Conservation (phyloP, 2,797 vertebrate species). For the Clarias platycephalus region DNA sequence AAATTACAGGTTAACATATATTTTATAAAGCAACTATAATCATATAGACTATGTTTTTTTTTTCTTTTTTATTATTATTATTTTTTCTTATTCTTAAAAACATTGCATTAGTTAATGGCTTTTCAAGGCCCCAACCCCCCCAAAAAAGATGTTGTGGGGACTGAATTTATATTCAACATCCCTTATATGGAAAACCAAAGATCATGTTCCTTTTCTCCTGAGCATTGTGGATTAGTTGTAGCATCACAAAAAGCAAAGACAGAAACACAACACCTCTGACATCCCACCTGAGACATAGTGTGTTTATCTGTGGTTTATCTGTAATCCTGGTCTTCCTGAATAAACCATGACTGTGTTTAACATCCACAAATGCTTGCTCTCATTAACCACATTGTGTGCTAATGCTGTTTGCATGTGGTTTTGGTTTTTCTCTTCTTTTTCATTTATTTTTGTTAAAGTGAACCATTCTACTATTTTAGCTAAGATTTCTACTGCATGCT, state of each 20-base stretch:
- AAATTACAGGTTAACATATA: not conserved
- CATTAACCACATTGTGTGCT: conserved; percentile 41
- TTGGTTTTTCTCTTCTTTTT: not conserved
- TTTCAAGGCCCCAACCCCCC: not conserved
- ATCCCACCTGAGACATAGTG: not conserved
- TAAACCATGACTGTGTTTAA: conserved; percentile 55
- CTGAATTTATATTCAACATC: not conserved
- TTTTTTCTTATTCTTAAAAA: not conserved
- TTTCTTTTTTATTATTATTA: too few species aligned
- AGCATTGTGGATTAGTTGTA: not conserved
- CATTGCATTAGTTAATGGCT: not conserved
- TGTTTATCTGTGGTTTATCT: conserved; percentile 47
- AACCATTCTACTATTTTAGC: not conserved
- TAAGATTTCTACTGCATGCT: too few species aligned
- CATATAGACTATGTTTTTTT: too few species aligned
- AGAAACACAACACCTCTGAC: conserved; percentile 5
- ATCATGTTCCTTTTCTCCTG: not conserved
- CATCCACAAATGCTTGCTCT: conserved; percentile 47
- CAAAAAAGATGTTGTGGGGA: not conserved
- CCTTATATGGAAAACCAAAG: not conserved
- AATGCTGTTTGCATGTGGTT: not conserved
- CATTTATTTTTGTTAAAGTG: not conserved
- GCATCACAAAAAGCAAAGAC: not conserved
- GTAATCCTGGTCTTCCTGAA: conserved; percentile 46
- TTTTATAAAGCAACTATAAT: not conserved